Evolutionary conservation across 2,113 vertebrate species (phyloP), one percentile per base, ranked within the genome.

Genomic region (Chionomys nivalis): DNA sequence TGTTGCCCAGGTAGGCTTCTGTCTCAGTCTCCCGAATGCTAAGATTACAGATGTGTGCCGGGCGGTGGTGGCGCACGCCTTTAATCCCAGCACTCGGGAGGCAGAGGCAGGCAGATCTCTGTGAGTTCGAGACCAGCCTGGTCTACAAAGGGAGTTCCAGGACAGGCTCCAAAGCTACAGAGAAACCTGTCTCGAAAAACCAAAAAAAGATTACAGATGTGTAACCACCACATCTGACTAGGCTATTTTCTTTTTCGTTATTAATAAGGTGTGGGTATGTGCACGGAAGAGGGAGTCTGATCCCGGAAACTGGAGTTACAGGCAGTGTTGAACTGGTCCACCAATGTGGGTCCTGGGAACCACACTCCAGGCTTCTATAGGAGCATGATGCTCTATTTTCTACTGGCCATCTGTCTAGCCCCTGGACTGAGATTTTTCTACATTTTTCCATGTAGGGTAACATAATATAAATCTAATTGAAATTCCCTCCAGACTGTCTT

Each of bases 401-500:
- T 66, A 63, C 16, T 85, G 61, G 61, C 14, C 39, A 66, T 65
- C 16, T 85, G 26, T 66, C 39, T 21, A 44, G n/a, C 58, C 39
- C 82, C 61, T 83, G 49, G 58, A 2, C 26, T 44, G 4, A 65
- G 39, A 85, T 26, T 82, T 58, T 82, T 58, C 55, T 58, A 58
- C 19, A 58, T 21, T 79, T 78, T 91, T 76, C 55, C 87, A 95
- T 39, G 44, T 85, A 39, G n/a, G 26, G 81, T 52, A 44, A 33
- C 23, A 49, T 36, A n/a, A 68, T 94, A 14, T 75, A 75, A 49
- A 66, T 65, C 55, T 76, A 78, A 68, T 82, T 47, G 70, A 70
- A 95, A 87, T 87, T 66, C 63, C 70, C 70, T 90, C 55, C 83
- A 73, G 73, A 66, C 10, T 31, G 58, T 79, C 76, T 89, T 73